Conservation (phyloP, 2,797 vertebrate species). For the Gadopsis marmoratus region DNA sequence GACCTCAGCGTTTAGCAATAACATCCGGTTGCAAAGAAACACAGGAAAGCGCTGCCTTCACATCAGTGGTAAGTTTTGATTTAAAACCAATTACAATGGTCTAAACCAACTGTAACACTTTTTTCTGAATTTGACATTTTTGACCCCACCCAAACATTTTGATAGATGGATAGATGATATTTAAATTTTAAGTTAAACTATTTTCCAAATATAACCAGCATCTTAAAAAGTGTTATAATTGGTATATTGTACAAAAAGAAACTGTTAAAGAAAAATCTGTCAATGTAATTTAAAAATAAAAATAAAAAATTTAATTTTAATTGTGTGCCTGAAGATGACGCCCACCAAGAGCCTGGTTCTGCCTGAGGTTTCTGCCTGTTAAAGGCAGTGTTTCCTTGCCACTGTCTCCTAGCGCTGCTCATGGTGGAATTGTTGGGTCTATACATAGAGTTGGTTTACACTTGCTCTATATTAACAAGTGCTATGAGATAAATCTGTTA, state of each 20-base stretch:
- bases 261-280: not conserved
- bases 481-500: too few species aligned
- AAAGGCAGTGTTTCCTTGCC: too few species aligned
- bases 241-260: not conserved
- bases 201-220: not conserved
- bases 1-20: not conserved
- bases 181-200: not conserved
- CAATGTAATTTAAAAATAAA: not conserved
- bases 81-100: not conserved
- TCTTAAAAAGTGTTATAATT: not conserved
- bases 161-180: not conserved
- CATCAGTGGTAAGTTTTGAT: constrained; percentile 42
- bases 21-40: not conserved
- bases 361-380: too few species aligned
- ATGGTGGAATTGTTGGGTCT: too few species aligned
- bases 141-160: not conserved
- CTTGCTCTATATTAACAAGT: too few species aligned
- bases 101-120: not conserved
- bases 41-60: not conserved
- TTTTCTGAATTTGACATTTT: not conserved
- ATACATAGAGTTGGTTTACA: too few species aligned
- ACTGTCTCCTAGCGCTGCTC: too few species aligned
- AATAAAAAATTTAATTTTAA: not conserved
- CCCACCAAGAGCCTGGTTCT: too few species aligned
- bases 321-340: too few species aligned